Evolutionary conservation across 2,797 vertebrate genomes (phyloP), one percentile per base, ranked within the genome.

Genomic region (Gobio occitaniae): DNA sequence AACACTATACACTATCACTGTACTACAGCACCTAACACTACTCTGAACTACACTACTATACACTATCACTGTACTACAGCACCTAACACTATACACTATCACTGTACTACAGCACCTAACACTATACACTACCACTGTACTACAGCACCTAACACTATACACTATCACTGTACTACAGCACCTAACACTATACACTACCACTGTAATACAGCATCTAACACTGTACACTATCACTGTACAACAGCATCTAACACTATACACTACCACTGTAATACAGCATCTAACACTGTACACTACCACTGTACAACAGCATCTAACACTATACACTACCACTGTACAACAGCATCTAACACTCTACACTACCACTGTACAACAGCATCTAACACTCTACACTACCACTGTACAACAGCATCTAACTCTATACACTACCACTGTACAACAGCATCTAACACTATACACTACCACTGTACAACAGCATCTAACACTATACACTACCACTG

Each of bases 251-350:
- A 25, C 25, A 25, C 25, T 25, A 76, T 77, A 84, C 72, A 92
- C 94, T 81, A 84, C 52, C 29, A 66, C 78, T 86, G 65, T 76
- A 76, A 77, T 70, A 84, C 52, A 72, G 48, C 44, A 84, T 52
- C 76, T 84, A 61, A 56, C 25, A 47, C 54, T 2, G 0, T 77
- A 84, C 72, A 92, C 94, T 81, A 84, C 63, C 29, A 66, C 78
- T 86, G 65, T 76, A 76, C 80, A 70, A 84, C 52, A 72, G 48
- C 44, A 84, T 52, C 76, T 84, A 61, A n/a, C n/a, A n/a, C n/a
- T n/a, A n/a, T n/a, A n/a, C n/a, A 92, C 94, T 81, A 84, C 63
- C 29, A 66, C 78, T 86, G 65, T 76, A 76, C 80, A 70, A 84
- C 52, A 72, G 48, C 44, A 84, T 52, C 76, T 84, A 61, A 56